Base-by-base conservation (phyloP, 2,888 invertebrate species). In the Dasypogon diadema region DNA sequence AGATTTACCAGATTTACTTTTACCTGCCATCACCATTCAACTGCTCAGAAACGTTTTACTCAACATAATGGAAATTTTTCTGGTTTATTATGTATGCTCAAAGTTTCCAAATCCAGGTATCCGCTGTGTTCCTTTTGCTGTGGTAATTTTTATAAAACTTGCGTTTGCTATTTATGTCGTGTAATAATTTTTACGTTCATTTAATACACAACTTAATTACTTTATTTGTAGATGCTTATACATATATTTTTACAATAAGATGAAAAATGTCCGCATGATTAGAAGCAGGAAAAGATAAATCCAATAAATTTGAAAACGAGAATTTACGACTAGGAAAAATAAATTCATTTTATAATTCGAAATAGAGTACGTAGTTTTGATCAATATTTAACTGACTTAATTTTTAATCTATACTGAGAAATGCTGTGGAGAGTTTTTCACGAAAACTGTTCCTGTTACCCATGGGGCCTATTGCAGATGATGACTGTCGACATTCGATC, bases 21-120 rank as follows among this genome's bases (percentile, higher is more conserved):
- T 83, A 75, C 85, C 85, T 14, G 81, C 83, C 2, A 82, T 85
- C 16, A 65, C 82, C 16, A 74, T 81, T 1, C 84, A 83, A 78
- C 74, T 80, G 10, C 30, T 83, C 2, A 83, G 83, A 65, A 81
- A 81, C 78, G 77, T 85, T 18, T 68, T 81, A 0, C 65, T 85
- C 0, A 82, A 81, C 77, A 74, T 80, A 0, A 77, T 80, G 5
- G 85, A 85, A 63, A 75, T 83, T 1, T 6, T 80, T 4, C 30
- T 84, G 24, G 84, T 84, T 2, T 82, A 80, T 65, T 75, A 80
- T 16, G 80, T 81, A 1, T 75, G 83, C 21, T 79, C 74, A 24
- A 82, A 80, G 68, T 81, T 82, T 26, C 77, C 82, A 48, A 76
- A 80, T 0, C 74, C 10, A 22, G n/a, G 8, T 16, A 4, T 46